Base-by-base conservation (phyloP, 2,888 invertebrate species). In the Leptinotarsa tumamoca region DNA sequence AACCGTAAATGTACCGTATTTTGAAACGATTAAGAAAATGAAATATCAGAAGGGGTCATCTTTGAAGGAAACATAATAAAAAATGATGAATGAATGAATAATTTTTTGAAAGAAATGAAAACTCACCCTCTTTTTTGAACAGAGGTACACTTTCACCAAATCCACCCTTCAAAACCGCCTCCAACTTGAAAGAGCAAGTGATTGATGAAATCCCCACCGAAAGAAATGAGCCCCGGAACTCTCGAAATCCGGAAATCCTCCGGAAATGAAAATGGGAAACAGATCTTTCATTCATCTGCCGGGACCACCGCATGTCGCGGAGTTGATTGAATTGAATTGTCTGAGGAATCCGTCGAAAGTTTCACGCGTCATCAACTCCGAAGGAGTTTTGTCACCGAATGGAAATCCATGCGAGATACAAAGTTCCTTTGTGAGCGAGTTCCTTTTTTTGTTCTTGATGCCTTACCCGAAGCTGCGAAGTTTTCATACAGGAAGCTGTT, bases 301-400 rank as follows among this genome's bases (percentile, higher is more conserved):
- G 15, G 23, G 58, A 14, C 58, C 21, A 13, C 23, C 23, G 23
- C 27, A 23, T 58, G 58, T 17, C 15, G 14, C 23, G 21, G 14
- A 21, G 21, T 58, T 58, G 58, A 58, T 58, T 58, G 58, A 23
- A 58, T 58, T 58, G 58, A 23, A 58, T 23, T 58, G 58, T 58
- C 58, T 58, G 7, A 14, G 23, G 58, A 58, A 23, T 58, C 27
- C 21, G 21, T 23, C 5, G n/a, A 27, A 23, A 58, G 21, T 23
- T 27, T 18, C 58, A 58, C 58, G 58, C 58, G 58, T 58, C 58
- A 58, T 58, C 58, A 23, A 58, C 58, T 58, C 15, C 15, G 15
- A 58, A 58, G 23, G 15, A 58, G 58, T 58, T 18, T 23, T 58
- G 23, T 27, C 58, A 14, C 58, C 14, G 21, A 58, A 58, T 23